Conservation (phyloP, 2,113 vertebrate genomes). For the Acanthochromis polyacanthus region DNA sequence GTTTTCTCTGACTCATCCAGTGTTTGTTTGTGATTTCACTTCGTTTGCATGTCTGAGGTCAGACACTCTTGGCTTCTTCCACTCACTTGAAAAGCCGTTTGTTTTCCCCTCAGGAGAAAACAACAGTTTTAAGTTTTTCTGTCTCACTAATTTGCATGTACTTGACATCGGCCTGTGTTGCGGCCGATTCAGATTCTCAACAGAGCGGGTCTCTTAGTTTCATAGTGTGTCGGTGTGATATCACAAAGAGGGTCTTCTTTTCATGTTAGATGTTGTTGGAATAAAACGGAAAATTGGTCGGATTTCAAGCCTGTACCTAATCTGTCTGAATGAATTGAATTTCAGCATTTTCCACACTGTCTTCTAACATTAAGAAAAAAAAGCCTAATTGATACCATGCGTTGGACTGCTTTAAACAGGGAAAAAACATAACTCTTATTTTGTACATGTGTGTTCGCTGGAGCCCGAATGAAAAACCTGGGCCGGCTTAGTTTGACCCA, state of each 20-base stretch:
- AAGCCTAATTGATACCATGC: slow-evolving; percentile 35
- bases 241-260: slow-evolving; percentile 41
- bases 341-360: slow-evolving; percentile 44
- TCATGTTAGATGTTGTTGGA: slow-evolving; percentile 22
- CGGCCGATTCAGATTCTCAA: slow-evolving; percentile 56
- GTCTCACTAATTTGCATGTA: slow-evolving; percentile 53
- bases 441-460: slow-evolving; percentile 37
- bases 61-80: slow-evolving; percentile 19
- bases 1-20: neutral
- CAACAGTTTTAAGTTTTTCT: slow-evolving; percentile 36
- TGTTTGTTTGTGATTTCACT: slow-evolving; percentile 34
- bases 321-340: slow-evolving; percentile 35
- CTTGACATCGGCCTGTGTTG: slow-evolving; percentile 38
- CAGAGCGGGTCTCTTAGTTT: slow-evolving; percentile 22
- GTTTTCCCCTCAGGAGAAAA: slow-evolving; percentile 41
- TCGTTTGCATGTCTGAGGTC: slow-evolving; percentile 40
- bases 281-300: slow-evolving; percentile 33
- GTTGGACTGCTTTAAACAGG: slow-evolving; percentile 40
- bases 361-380: slow-evolving; percentile 23
- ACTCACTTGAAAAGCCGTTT: slow-evolving; percentile 43
- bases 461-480: slow-evolving; percentile 37
- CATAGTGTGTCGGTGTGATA: slow-evolving; percentile 27
- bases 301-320: slow-evolving; percentile 25
- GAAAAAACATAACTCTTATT: slow-evolving; percentile 34
- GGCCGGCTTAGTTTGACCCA: slow-evolving; percentile 32